Conservation (phyloP, 2,888 invertebrate species). For the Drosophila differens region DNA sequence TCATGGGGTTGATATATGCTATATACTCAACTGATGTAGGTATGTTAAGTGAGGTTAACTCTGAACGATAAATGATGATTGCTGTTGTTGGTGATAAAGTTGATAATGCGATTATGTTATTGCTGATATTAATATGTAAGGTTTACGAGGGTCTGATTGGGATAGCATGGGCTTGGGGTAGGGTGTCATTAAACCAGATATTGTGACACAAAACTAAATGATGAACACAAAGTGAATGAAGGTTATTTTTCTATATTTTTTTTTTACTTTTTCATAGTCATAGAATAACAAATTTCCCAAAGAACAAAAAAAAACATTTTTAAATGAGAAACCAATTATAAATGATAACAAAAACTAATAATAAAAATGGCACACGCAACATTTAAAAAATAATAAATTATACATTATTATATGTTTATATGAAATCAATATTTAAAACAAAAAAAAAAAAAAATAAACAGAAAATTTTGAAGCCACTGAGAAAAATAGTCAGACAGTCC, state of each 20-base stretch:
- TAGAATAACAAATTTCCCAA: conserved; percentile 82
- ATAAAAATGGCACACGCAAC: conserved; percentile 40
- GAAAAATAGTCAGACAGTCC: conserved; percentile 61
- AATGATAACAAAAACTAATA: conserved; percentile 34
- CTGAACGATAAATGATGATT: conserved; percentile 23
- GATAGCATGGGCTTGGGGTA: conserved; percentile 44
- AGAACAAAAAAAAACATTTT: conserved; percentile 27
- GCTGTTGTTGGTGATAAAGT: conserved; percentile 52
- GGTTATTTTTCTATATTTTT: conserved; percentile 82
- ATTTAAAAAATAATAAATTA: conserved; percentile 14
- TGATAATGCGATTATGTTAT: conserved; percentile 53
- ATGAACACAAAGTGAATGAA: conserved; percentile 73
- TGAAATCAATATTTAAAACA: conserved; percentile 20
- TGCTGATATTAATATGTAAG: conserved; percentile 77
- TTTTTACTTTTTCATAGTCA: conserved; percentile 82
- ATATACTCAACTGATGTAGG: conserved; percentile 7
- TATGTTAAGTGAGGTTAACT: conserved; percentile 23
- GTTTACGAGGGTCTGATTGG: conserved; percentile 59
- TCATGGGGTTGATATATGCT: conserved; percentile 30
- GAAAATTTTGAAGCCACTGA: conserved; percentile 55
- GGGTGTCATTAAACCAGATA: conserved; percentile 60
- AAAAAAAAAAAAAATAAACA: conserved; percentile 9
- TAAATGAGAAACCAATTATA: conserved; percentile 25
- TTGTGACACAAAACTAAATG: conserved; percentile 62
- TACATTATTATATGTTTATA: conserved; percentile 18